Evolutionary conservation across 2,888 invertebrate genomes (phyloP).

Genomic region (Diogma glabrata): DNA sequence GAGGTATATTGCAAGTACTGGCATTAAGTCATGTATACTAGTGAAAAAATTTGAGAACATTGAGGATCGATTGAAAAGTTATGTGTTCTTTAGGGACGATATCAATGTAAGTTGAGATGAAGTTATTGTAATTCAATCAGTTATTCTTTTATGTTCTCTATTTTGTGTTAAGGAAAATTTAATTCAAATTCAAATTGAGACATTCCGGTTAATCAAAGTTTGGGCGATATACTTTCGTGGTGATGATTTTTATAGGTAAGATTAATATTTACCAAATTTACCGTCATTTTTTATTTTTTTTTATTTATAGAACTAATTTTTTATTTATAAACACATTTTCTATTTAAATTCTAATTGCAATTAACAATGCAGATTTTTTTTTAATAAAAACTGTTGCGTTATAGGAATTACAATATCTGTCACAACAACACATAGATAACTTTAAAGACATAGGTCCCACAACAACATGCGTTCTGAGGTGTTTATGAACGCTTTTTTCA

Average conservation of each 20-base stretch:
- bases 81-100: constrained; percentile 28
- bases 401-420: too few relatives aligned
- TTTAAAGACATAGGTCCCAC: too few relatives aligned
- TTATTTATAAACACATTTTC: too few relatives aligned
- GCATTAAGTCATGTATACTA: constrained; percentile 26
- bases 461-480: too few relatives aligned
- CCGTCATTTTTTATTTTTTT: too few relatives aligned
- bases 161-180: constrained; percentile 25
- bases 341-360: neutral
- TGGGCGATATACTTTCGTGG: constrained; percentile 28
- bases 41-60: constrained; percentile 20
- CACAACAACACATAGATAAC: too few relatives aligned
- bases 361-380: neutral
- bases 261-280: too few relatives aligned
- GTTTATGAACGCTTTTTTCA: too few relatives aligned
- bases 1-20: constrained; percentile 54
- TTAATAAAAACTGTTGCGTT: neutral
- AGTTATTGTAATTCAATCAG: constrained; percentile 3
- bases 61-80: constrained; percentile 24
- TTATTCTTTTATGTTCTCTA: constrained; percentile 3
- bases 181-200: constrained; percentile 48
- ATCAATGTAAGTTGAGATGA: constrained; percentile 27
- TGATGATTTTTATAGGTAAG: constrained; percentile 29
- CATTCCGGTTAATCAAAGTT: constrained; percentile 30
- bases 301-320: too few relatives aligned